Base-by-base conservation (phyloP, 37 sponge, comb jelly and placozoan genomes). In the Bolinopsis microptera region DNA sequence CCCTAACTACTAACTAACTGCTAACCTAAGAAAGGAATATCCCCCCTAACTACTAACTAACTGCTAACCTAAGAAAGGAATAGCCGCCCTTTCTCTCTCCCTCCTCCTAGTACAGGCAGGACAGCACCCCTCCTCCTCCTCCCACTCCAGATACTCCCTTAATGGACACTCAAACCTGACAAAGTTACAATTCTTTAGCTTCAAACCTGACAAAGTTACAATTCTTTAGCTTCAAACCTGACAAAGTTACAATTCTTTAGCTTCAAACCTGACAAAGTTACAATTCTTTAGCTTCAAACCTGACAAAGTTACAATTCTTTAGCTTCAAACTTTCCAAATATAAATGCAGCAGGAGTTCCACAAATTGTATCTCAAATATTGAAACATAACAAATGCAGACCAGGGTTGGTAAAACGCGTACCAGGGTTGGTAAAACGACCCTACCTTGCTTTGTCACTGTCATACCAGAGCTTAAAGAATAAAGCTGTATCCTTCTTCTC, bases 131-230 rank as follows among this genome's bases (percentile, higher is more conserved):
- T 90, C 69, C 0, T 38, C 37, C 35, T 23, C 40, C 8, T 39
- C 39, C 38, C 69, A 69, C 27, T 94, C 92, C 31, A 93, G 69
- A 67, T 38, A 34, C 30, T 86, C 93, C 1, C 24, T n/a, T 0
- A 95, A 96, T 0, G 94, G 94, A 92, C 94, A 95, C 69, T 96
- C 96, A 80, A 97, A 97, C 32, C 97, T 97, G 95, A 93, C n/a
- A n/a, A n/a, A n/a, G n/a, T n/a, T n/a, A n/a, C n/a, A n/a, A n/a
- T n/a, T n/a, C n/a, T n/a, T n/a, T n/a, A n/a, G n/a, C n/a, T n/a
- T n/a, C n/a, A n/a, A n/a, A n/a, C n/a, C n/a, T n/a, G n/a, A n/a
- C n/a, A n/a, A n/a, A n/a, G n/a, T n/a, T n/a, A n/a, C n/a, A n/a
- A n/a, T n/a, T n/a, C n/a, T n/a, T n/a, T n/a, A n/a, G n/a, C n/a